These are phyloP conservation scores for Amorpha juglandis DNA, from an alignment of 2,888 invertebrate species.

Conservation along the genomic window DNA sequence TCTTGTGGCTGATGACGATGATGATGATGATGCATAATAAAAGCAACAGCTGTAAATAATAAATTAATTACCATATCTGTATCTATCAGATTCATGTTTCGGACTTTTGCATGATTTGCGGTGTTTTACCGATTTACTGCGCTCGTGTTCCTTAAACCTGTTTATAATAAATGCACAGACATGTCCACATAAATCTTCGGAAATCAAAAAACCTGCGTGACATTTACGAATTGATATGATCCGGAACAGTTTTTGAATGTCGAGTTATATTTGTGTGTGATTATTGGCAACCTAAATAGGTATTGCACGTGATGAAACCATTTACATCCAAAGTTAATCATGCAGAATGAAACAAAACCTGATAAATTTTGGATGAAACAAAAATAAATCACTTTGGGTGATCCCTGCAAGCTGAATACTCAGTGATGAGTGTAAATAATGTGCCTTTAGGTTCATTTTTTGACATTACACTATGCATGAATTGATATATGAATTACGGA, in stretches of 20 bases:
- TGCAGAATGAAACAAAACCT: no score
- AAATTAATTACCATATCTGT: slow-evolving; percentile 7
- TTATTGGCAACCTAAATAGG: not conserved
- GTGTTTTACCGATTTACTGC: not conserved
- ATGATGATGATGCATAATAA: not conserved
- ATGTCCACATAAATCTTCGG: not conserved
- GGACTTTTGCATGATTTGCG: slow-evolving; percentile 1
- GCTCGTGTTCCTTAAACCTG: not conserved
- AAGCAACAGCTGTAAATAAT: not conserved
- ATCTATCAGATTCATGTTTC: slow-evolving; percentile 1
- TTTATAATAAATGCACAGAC: not conserved
- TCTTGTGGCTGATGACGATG: no score
- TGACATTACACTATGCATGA: no score
- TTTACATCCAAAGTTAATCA: no score
- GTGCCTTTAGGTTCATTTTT: no score
- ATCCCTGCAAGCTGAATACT: no score
- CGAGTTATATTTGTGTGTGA: not conserved
- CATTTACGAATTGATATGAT: not conserved
- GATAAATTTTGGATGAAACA: no score
- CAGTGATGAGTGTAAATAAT: no score
- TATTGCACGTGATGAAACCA: not conserved
- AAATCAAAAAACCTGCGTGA: slow-evolving; percentile 3
- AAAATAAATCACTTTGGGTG: no score
- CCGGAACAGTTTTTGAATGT: not conserved
- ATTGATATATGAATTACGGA: no score